Evolutionary conservation across 2,797 vertebrate genomes (phyloP).

Genomic region (Scyliorhinus canicula): DNA sequence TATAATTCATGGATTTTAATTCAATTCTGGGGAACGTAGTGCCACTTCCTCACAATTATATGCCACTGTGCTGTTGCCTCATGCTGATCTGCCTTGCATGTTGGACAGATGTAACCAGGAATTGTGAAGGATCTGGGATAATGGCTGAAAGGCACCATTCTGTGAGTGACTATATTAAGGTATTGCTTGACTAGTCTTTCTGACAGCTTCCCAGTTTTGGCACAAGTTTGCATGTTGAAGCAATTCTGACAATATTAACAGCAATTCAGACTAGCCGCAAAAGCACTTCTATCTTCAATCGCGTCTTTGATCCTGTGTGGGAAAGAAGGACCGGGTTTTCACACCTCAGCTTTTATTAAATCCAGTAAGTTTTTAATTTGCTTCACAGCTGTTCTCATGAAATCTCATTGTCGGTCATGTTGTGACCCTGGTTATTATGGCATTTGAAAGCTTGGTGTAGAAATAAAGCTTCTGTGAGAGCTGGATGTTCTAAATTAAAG

Average conservation of each 20-base stretch:
- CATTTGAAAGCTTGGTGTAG: not conserved
- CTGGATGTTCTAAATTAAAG: not conserved
- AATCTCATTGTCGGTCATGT: not conserved
- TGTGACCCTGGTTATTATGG: not conserved
- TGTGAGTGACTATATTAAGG: not conserved
- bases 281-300: not conserved
- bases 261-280: not conserved
- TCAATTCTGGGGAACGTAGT: not conserved
- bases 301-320: not conserved
- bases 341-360: not conserved
- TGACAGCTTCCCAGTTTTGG: not conserved
- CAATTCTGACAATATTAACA: not conserved
- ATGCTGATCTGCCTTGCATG: not conserved
- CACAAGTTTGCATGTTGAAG: not conserved
- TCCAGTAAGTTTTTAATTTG: conserved; percentile 5
- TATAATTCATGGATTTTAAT: not conserved
- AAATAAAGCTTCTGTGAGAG: not conserved
- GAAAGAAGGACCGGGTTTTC: not conserved
- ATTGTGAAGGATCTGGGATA: not conserved
- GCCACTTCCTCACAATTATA: too few relatives aligned
- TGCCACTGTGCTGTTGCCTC: not conserved
- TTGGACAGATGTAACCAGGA: not conserved
- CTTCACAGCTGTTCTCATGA: conserved; percentile 13
- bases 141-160: not conserved
- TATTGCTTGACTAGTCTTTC: not conserved